Conservation (phyloP, 2,113 vertebrate species). For the Sterna hirundo region DNA sequence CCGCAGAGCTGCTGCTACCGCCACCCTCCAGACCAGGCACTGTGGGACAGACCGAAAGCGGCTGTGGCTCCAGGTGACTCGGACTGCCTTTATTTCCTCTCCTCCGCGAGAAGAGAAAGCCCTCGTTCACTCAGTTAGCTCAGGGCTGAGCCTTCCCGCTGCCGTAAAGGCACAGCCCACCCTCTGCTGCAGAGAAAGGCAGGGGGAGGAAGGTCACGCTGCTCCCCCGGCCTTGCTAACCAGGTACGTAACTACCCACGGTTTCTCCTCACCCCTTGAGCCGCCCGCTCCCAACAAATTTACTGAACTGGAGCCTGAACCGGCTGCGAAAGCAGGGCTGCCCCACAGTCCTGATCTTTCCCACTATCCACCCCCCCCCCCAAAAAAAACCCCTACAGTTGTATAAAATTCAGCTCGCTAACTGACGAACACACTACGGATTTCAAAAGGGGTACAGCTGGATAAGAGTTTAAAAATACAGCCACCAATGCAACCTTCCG, state of each 20-base stretch:
- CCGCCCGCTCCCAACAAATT: background rate
- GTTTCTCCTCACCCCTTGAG: background rate
- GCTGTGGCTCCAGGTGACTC: background rate
- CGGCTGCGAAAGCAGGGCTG: background rate
- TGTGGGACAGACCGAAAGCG: background rate
- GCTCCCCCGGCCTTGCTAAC: background rate
- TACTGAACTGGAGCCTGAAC: background rate
- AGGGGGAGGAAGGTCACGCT: background rate
- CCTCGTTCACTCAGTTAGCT: accelerated
- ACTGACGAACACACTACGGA: background rate
- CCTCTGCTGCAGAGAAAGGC: background rate
- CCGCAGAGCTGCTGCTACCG: background rate
- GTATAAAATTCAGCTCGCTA: background rate
- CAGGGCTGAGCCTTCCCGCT: background rate
- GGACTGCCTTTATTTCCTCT: background rate
- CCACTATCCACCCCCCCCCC: background rate
- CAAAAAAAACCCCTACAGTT: background rate
- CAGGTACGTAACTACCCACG: accelerated
- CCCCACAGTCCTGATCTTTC: background rate
- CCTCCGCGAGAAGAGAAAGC: background rate
- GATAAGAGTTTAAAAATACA: background rate
- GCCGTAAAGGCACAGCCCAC: background rate
- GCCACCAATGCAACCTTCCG: background rate
- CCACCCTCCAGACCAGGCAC: background rate
- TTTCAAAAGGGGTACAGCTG: background rate